These are phyloP conservation scores for Hemiprocne comata DNA, from an alignment of 2,113 vertebrate genomes.

Conservation along the genomic window DNA sequence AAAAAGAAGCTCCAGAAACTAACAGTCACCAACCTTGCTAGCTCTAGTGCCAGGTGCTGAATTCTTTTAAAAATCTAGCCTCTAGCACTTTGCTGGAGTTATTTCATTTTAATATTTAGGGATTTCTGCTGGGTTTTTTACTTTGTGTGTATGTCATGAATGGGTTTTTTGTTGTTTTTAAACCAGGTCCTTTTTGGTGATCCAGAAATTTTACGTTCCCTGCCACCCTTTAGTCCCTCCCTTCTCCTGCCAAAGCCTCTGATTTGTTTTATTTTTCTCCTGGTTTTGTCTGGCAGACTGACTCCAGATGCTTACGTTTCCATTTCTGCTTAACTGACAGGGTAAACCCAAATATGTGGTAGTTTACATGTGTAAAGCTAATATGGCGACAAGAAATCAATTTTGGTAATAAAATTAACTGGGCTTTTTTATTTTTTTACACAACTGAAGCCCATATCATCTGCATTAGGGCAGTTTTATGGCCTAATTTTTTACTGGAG, in stretches of 20 bases:
- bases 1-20: not conserved
- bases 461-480: constrained; percentile 56
- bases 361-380: not conserved
- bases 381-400: constrained; percentile 47
- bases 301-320: not conserved
- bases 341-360: not conserved
- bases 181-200: not conserved
- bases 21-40: not conserved
- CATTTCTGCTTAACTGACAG: not conserved
- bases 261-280: not conserved
- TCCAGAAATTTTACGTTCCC: not conserved
- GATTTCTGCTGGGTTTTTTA: not conserved
- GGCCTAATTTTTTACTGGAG: constrained; percentile 42
- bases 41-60: not conserved
- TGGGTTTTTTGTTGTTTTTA: not conserved
- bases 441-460: constrained; percentile 3
- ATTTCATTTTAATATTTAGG: fast-evolving
- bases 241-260: not conserved
- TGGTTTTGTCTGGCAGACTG: not conserved
- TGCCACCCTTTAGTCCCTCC: not conserved
- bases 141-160: not conserved
- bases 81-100: not conserved
- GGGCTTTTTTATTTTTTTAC: constrained; percentile 17
- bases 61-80: not conserved
- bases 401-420: constrained; percentile 60